phyloP scores from a whole-genome alignment of 2,888 invertebrate genomes.

The Poecilus cupreus region DNA sequence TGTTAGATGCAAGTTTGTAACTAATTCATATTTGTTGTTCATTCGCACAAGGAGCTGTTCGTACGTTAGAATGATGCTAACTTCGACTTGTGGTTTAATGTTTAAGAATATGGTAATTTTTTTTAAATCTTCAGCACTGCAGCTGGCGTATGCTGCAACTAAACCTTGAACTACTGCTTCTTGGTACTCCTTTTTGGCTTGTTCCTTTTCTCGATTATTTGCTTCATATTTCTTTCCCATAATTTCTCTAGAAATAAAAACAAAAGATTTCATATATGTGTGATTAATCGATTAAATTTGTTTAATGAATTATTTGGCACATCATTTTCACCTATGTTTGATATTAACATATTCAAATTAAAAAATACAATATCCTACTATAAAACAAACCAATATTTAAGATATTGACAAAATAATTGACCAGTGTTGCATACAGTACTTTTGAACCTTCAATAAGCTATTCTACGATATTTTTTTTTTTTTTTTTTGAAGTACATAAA shows the following conservation, averaged over 20 bases:
- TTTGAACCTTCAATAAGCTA: too few species aligned
- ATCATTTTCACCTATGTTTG: too few species aligned
- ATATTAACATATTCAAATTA: too few species aligned
- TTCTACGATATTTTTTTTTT: too few species aligned
- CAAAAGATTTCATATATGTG: neutral
- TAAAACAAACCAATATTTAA: too few species aligned
- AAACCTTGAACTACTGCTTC: conserved; percentile 67
- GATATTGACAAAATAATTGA: too few species aligned
- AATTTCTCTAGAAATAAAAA: conserved; percentile 73
- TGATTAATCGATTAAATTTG: neutral
- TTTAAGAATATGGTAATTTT: conserved; percentile 78
- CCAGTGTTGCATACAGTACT: too few species aligned
- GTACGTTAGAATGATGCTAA: conserved; percentile 79
- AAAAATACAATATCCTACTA: too few species aligned
- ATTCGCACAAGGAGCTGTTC: conserved; percentile 78
- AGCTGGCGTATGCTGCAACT: conserved; percentile 65
- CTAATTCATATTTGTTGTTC: conserved; percentile 78
- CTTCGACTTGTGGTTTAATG: conserved; percentile 75
- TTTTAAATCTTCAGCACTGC: conserved; percentile 78
- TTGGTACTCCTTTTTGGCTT: conserved; percentile 75
- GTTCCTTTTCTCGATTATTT: conserved; percentile 76
- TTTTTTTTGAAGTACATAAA: too few species aligned
- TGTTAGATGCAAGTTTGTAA: conserved; percentile 78
- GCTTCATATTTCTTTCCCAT: conserved; percentile 76
- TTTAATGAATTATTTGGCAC: too few species aligned